phyloP scores from a whole-genome alignment of 2,888 invertebrate genomes.

The Emesis castigata region DNA sequence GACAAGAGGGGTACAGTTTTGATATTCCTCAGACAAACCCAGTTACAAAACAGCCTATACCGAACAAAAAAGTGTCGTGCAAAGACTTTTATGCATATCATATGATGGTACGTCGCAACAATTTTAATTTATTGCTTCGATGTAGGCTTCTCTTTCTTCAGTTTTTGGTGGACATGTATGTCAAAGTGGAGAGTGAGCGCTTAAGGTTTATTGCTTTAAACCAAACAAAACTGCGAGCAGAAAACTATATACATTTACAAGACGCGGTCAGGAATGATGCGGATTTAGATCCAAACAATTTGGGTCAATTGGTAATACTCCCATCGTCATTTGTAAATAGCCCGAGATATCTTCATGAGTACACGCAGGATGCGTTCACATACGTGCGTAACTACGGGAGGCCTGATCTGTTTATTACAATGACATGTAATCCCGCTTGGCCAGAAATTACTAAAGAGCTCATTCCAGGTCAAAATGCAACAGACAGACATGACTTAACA shows the following conservation, averaged over 20 bases:
- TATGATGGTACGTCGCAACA: constrained; percentile 36
- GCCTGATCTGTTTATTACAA: constrained; percentile 67
- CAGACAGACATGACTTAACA: constrained; percentile 40
- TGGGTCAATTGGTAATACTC: constrained; percentile 67
- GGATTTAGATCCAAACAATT: constrained; percentile 56
- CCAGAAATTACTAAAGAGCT: constrained; percentile 63
- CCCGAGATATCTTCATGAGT: constrained; percentile 71
- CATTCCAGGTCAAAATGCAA: constrained; percentile 53
- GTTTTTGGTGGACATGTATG: constrained; percentile 65
- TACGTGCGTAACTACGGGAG: constrained; percentile 66
- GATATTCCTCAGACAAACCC: constrained; percentile 64
- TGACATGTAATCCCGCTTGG: constrained; percentile 68
- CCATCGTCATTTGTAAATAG: constrained; percentile 70
- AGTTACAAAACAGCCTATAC: constrained; percentile 36
- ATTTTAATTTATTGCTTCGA: not conserved
- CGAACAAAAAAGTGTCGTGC: constrained; percentile 65
- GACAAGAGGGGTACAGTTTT: constrained; percentile 71
- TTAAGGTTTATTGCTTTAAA: constrained; percentile 71
- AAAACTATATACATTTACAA: constrained; percentile 64
- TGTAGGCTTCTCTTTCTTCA: constrained; percentile 37
- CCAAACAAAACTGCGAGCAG: constrained; percentile 71
- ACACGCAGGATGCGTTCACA: constrained; percentile 68
- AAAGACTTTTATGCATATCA: constrained; percentile 61
- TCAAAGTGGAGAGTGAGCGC: constrained; percentile 71
- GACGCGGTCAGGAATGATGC: constrained; percentile 68